These are phyloP conservation scores for Heteromyza rotundicornis DNA, from an alignment of 2,888 invertebrate species.

Conservation along the genomic window DNA sequence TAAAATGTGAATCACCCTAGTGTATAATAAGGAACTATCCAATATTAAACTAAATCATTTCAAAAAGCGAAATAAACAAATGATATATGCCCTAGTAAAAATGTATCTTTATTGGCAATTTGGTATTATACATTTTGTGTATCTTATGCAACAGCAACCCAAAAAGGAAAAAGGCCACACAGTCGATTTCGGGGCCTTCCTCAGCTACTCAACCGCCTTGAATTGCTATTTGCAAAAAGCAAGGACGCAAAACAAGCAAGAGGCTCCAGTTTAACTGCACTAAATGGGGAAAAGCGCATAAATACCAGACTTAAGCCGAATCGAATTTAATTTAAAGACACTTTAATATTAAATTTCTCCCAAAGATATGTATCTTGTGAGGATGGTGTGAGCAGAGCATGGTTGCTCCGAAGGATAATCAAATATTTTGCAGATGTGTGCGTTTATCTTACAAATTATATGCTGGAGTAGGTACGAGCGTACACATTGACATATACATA, in stretches of 20 bases:
- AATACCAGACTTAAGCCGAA: neutral
- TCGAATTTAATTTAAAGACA: neutral
- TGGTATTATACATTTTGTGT: neutral
- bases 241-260: too few relatives aligned
- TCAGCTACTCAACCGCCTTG: too few relatives aligned
- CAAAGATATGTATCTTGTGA: too few relatives aligned
- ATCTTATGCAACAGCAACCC: too few relatives aligned
- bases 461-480: constrained; percentile 10
- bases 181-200: too few relatives aligned
- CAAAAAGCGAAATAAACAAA: too few relatives aligned
- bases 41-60: too few relatives aligned
- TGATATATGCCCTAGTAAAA: too few relatives aligned
- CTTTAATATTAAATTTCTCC: constrained; percentile 6
- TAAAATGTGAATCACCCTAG: too few relatives aligned
- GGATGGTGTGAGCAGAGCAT: neutral
- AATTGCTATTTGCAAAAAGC: too few relatives aligned
- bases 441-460: constrained; percentile 22
- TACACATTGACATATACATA: neutral
- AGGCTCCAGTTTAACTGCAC: neutral
- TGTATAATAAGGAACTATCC: too few relatives aligned
- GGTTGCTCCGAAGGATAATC: constrained; percentile 10
- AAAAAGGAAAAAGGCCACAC: too few relatives aligned
- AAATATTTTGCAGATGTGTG: constrained; percentile 23
- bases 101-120: constrained; percentile 1
- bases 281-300: neutral